Conservation (phyloP, 30 jellyfish, hydroid and myxozoan species). For the Morbakka virulenta region DNA sequence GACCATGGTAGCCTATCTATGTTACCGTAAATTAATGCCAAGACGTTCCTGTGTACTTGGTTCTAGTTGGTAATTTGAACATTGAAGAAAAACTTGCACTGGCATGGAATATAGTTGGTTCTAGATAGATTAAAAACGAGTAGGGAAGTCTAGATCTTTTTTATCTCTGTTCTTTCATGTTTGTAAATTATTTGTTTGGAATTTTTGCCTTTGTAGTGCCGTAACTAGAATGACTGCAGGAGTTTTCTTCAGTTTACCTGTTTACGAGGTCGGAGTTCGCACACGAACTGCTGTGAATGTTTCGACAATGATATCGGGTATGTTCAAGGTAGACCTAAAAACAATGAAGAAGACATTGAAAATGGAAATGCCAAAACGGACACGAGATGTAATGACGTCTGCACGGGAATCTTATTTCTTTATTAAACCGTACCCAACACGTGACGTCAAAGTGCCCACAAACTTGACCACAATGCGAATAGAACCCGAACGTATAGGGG, state of each 20-base stretch:
- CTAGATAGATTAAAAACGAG: no score
- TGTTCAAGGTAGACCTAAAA: conserved; percentile 18
- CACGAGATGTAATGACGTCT: conserved; percentile 27
- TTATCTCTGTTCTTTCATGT: no score
- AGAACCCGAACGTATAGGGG: conserved; percentile 37
- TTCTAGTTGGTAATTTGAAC: no score
- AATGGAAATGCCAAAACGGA: conserved; percentile 44
- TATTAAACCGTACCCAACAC: conserved; percentile 38
- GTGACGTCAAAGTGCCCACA: conserved; percentile 1
- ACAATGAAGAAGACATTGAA: conserved; percentile 35
- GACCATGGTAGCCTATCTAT: no score
- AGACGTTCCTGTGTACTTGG: no score
- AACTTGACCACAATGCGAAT: conserved; percentile 26
- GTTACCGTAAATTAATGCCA: no score
- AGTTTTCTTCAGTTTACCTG: conserved; percentile 52
- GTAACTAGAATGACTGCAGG: conserved; percentile 42
- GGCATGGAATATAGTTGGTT: no score
- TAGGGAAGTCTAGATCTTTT: no score
- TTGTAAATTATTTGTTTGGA: no score
- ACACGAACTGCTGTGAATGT: conserved; percentile 40
- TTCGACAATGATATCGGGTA: conserved; percentile 31
- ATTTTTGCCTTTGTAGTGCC: conserved; percentile 29
- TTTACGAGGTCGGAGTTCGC: conserved; percentile 44
- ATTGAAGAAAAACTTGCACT: no score
- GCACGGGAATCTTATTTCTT: conserved; percentile 25